A percentile compares a stretch with the other conserved stretches of the same genome.
Conservation (phyloP, 2,113 vertebrate species). For the Spizaetus ornatus region DNA sequence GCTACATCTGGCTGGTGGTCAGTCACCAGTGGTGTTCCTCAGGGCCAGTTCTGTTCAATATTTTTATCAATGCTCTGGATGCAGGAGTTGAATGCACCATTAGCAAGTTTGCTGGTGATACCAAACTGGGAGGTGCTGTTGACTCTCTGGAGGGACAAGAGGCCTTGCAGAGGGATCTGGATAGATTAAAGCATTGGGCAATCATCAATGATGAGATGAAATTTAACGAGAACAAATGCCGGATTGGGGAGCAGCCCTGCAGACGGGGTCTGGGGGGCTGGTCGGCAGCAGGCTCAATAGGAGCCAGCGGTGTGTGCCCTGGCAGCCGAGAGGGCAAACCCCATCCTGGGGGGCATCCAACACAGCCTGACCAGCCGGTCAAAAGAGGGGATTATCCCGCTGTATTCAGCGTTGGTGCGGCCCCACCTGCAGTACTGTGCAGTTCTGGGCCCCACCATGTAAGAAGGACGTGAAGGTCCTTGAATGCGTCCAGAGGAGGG, state of each 20-base stretch:
- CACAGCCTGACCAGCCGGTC: fast-evolving
- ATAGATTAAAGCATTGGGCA: no score
- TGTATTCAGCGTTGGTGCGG: fast-evolving
- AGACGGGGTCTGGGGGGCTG: no score
- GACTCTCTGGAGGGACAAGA: neutral
- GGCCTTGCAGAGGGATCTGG: neutral
- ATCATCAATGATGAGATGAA: neutral
- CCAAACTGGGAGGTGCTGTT: neutral
- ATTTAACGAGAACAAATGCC: neutral
- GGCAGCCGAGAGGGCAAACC: neutral
- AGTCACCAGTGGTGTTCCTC: no score
- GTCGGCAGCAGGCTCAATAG: no score
- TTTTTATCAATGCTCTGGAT: no score
- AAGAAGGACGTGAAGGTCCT: neutral
- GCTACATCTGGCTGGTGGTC: neutral
- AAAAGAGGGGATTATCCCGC: neutral
- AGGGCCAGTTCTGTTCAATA: no score
- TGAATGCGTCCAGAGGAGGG: neutral
- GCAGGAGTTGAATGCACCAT: no score
- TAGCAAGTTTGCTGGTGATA: no score
- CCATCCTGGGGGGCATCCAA: neutral
- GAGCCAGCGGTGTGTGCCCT: no score
- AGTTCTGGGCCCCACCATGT: neutral
- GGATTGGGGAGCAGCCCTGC: no score
- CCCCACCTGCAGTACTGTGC: neutral